These are phyloP conservation scores for Calycopis cecrops DNA, from an alignment of 1,140 invertebrate genomes.

Conservation along the genomic window DNA sequence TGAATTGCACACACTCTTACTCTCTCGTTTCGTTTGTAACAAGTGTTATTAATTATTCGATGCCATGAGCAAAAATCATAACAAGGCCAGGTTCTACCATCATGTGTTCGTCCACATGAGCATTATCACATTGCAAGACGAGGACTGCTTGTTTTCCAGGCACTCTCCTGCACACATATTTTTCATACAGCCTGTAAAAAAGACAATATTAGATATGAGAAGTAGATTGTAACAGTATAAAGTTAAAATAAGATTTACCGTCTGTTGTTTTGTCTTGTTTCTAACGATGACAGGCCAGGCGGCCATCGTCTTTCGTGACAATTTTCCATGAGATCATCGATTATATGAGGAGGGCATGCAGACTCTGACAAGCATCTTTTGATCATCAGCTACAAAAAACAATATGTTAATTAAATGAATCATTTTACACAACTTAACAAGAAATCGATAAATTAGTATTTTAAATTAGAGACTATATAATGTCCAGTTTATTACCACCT, in stretches of 20 bases:
- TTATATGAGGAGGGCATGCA: constrained; percentile 92
- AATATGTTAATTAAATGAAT: constrained; percentile 4
- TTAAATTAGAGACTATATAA: not conserved
- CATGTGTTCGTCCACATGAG: constrained; percentile 96
- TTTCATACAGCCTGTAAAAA: constrained; percentile 84
- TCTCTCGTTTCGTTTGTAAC: too few relatives aligned
- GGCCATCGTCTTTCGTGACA: constrained; percentile 97
- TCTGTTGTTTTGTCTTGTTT: constrained; percentile 94
- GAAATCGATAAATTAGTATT: not conserved
- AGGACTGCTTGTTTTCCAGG: constrained; percentile 96
- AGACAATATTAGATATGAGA: constrained; percentile 19
- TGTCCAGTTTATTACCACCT: constrained; percentile 76
- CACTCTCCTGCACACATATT: constrained; percentile 94
- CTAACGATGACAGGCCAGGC: constrained; percentile 91
- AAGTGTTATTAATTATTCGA: constrained; percentile 78
- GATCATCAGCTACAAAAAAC: constrained; percentile 85
- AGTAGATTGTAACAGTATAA: constrained; percentile 13
- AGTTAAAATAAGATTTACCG: constrained; percentile 58
- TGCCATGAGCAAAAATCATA: constrained; percentile 99
- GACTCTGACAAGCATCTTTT: constrained; percentile 93
- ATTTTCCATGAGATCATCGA: constrained; percentile 97
- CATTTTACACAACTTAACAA: not conserved
- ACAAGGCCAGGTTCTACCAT: constrained; percentile 97
- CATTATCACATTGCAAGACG: constrained; percentile 95
- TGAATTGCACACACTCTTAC: too few relatives aligned